Percentiles rank a stretch among this genome's conserved stretches.
Conservation (phyloP, 2,888 invertebrate species). For the Abscondita cerata region DNA sequence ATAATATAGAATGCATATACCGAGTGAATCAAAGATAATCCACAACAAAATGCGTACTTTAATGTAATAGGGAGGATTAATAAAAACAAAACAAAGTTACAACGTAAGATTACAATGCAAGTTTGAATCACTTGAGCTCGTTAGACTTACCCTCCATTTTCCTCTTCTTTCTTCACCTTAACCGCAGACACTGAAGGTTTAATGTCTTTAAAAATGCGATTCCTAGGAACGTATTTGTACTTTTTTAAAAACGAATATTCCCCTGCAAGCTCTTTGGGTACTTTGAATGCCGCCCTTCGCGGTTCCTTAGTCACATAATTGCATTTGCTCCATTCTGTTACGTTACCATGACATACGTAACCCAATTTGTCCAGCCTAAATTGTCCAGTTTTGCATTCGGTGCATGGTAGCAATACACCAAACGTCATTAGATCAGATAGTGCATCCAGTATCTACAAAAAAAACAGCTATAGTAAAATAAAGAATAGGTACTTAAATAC, state of each 20-base stretch:
- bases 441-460: conserved; percentile 73
- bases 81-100: too few species aligned
- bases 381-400: conserved; percentile 79
- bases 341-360: conserved; percentile 78
- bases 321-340: conserved; percentile 93
- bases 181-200: conserved; percentile 61
- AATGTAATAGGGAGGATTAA: too few species aligned
- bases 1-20: too few species aligned
- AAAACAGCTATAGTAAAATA: too few species aligned
- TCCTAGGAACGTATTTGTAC: conserved; percentile 66
- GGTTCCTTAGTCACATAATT: conserved; percentile 75
- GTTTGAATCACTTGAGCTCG: too few species aligned
- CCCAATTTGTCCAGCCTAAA: conserved; percentile 72
- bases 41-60: too few species aligned
- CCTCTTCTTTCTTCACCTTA: conserved; percentile 63
- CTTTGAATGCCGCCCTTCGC: conserved; percentile 69
- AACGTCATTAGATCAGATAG: conserved; percentile 88
- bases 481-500: conserved; percentile 24
- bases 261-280: conserved; percentile 70
- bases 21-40: too few species aligned
- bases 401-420: conserved; percentile 80
- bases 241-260: conserved; percentile 64
- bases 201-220: conserved; percentile 65
- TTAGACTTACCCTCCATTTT: conserved; percentile 47
- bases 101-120: too few species aligned